Percentiles rank a stretch among this genome's conserved stretches.
Conservation (phyloP, 2,113 vertebrate species). For the Megaleporinus macrocephalus region DNA sequence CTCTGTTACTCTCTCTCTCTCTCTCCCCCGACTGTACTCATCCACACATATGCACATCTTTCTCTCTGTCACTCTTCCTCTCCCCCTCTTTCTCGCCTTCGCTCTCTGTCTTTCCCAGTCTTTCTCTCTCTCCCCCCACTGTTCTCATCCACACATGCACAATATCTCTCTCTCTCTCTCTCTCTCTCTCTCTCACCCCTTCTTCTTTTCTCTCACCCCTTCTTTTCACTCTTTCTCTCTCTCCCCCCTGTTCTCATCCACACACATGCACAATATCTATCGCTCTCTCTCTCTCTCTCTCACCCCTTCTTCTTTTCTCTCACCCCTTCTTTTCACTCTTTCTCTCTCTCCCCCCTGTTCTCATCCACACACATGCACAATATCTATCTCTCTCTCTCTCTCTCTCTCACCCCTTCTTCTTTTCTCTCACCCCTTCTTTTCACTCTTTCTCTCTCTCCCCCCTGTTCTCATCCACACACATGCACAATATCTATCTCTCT, state of each 20-base stretch:
- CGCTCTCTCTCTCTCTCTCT: background rate
- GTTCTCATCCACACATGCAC: too few relatives aligned
- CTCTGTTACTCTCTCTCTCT: background rate
- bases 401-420: background rate
- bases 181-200: background rate
- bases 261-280: too few relatives aligned
- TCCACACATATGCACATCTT: too few relatives aligned
- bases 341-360: too few relatives aligned
- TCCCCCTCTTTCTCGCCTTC: background rate
- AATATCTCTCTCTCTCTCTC: too few relatives aligned
- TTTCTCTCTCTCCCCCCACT: background rate
- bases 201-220: background rate
- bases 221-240: background rate
- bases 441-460: background rate
- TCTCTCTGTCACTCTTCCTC: too few relatives aligned
- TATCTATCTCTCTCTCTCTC: conserved; percentile 9
- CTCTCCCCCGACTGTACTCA: background rate
- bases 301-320: background rate
- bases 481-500: background rate
- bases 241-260: too few relatives aligned
- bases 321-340: background rate
- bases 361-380: too few relatives aligned
- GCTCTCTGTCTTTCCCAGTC: background rate
- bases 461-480: too few relatives aligned
- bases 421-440: background rate